These are phyloP conservation scores for Propsilocerus akamusi DNA, from an alignment of 1,140 invertebrate genomes.

Conservation along the genomic window DNA sequence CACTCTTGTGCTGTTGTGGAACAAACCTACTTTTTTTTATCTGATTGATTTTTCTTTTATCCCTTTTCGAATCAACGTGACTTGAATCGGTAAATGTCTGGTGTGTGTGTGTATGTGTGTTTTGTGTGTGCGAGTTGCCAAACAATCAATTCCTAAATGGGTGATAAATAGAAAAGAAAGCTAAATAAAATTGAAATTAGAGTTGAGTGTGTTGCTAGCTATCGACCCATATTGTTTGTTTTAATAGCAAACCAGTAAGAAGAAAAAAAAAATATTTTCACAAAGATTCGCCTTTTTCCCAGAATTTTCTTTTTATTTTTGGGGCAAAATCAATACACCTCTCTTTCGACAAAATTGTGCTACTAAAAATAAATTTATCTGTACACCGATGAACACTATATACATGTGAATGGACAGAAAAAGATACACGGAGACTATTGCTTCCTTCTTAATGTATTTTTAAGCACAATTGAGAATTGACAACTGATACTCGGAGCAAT, in stretches of 20 bases:
- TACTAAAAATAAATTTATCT: too few species aligned
- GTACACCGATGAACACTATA: too few species aligned
- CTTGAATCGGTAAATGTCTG: neutral
- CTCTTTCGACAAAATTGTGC: neutral
- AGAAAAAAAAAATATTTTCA: too few species aligned
- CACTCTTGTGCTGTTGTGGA: neutral
- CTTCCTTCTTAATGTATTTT: too few species aligned
- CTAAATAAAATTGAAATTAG: slow-evolving; percentile 4
- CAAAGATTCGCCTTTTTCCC: too few species aligned
- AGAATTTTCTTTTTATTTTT: neutral
- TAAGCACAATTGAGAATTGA: too few species aligned
- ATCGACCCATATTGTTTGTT: too few species aligned
- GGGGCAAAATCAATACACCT: neutral
- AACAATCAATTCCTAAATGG: slow-evolving; percentile 3
- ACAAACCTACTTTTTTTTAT: slow-evolving; percentile 1
- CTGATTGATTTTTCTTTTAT: slow-evolving; percentile 1
- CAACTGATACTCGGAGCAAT: too few species aligned
- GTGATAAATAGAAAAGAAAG: slow-evolving; percentile 4
- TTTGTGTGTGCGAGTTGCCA: neutral
- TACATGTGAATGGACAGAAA: too few species aligned
- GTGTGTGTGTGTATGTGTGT: too few species aligned
- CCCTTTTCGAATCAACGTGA: neutral
- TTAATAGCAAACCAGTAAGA: too few species aligned
- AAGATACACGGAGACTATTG: too few species aligned
- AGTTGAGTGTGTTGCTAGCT: neutral